Percentiles rank a stretch among this genome's conserved stretches.
phyloP scores from a whole-genome alignment of 2,113 vertebrate genomes.

The rat (Rattus norvegicus) region DNA sequence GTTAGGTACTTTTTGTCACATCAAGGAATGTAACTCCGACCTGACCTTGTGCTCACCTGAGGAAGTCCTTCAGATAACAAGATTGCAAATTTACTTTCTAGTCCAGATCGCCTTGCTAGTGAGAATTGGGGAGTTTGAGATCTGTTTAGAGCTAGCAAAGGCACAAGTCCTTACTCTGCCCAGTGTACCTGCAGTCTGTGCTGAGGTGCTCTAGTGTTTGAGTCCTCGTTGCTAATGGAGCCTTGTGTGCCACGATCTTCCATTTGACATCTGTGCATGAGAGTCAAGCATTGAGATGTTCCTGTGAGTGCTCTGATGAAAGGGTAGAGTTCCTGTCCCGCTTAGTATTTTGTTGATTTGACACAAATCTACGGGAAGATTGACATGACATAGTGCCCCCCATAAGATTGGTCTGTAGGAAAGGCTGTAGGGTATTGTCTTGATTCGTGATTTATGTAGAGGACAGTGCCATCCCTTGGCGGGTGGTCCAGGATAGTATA shows the following conservation, averaged over 20 bases:
- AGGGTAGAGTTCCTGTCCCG: neutral
- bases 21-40: neutral
- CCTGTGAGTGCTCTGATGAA: accelerated
- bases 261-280: neutral
- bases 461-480: neutral
- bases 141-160: neutral
- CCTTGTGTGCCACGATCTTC: neutral
- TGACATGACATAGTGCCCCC: neutral
- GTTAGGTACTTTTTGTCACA: neutral
- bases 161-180: neutral
- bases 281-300: accelerated
- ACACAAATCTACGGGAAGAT: neutral
- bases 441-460: neutral
- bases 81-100: neutral
- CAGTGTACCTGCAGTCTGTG: neutral
- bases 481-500: neutral
- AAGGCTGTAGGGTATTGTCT: neutral
- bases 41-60: neutral
- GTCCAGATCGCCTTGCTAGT: neutral
- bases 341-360: neutral
- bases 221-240: neutral
- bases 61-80: neutral
- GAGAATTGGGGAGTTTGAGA: no score
- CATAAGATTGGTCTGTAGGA: neutral
- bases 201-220: neutral